phyloP scores from a whole-genome alignment of 2,797 vertebrate species.

The Numenius phaeopus region DNA sequence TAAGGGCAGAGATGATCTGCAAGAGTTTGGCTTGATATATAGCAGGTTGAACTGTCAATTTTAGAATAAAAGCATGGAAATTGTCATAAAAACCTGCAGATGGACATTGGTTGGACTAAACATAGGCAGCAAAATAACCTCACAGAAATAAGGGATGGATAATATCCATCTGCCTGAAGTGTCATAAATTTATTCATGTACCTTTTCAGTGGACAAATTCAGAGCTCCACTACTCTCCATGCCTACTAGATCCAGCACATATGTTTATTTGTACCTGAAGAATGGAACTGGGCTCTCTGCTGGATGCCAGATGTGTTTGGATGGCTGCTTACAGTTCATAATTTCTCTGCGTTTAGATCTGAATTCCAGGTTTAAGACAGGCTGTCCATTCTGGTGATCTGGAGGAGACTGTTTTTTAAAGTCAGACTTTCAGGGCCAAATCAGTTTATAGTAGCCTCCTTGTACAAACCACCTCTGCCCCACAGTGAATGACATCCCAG shows the following conservation, averaged over 20 bases:
- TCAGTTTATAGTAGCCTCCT: background rate
- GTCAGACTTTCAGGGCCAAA: background rate
- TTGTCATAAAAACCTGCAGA: background rate
- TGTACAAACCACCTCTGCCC: background rate
- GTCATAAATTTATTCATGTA: background rate
- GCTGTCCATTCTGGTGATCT: background rate
- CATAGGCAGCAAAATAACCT: background rate
- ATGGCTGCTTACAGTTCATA: background rate
- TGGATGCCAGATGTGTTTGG: background rate
- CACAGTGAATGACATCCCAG: background rate
- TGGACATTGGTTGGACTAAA: background rate
- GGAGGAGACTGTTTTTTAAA: background rate
- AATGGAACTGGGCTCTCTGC: background rate
- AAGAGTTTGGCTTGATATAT: background rate
- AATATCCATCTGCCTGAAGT: background rate
- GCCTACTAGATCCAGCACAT: background rate
- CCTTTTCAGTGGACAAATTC: background rate
- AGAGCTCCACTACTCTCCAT: background rate
- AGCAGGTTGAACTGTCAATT: background rate
- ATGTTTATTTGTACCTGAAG: background rate
- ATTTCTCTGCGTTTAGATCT: background rate
- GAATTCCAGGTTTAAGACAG: background rate
- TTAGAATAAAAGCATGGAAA: background rate
- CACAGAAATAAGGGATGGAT: background rate
- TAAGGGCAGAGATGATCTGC: background rate